These are phyloP conservation scores for Cryptus viduatorius DNA, from an alignment of 2,888 invertebrate genomes.

Conservation along the genomic window DNA sequence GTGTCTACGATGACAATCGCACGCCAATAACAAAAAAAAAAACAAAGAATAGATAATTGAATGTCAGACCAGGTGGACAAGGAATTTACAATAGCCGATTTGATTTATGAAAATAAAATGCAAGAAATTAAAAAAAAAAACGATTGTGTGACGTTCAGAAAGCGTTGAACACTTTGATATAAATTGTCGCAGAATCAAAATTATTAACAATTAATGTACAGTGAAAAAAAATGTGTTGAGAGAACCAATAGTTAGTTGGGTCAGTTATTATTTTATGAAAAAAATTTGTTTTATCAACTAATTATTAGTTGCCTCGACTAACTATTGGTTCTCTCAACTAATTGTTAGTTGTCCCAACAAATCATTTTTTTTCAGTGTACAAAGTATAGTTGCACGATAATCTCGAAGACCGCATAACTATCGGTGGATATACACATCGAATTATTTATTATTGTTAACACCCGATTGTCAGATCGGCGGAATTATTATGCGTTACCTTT, in stretches of 20 bases:
- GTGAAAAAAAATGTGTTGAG: too few species aligned
- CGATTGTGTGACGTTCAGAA: not conserved
- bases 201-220: too few species aligned
- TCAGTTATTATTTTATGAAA: too few species aligned
- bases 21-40: not conserved
- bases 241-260: too few species aligned
- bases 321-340: too few species aligned
- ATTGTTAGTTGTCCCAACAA: too few species aligned
- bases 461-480: constrained; percentile 2
- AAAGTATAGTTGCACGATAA: not conserved
- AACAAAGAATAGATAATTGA: not conserved
- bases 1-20: not conserved
- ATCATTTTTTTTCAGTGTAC: not conserved
- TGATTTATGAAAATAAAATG: constrained; percentile 9
- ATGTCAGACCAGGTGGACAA: too few species aligned
- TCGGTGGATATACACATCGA: constrained; percentile 14
- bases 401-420: not conserved
- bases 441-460: constrained; percentile 34
- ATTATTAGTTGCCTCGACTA: too few species aligned
- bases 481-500: constrained; percentile 23
- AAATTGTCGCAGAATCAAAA: too few species aligned
- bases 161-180: too few species aligned
- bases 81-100: not conserved
- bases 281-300: too few species aligned
- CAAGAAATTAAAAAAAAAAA: not conserved